phyloP scores from a whole-genome alignment of 2,113 vertebrate species.

The Alces alces region DNA sequence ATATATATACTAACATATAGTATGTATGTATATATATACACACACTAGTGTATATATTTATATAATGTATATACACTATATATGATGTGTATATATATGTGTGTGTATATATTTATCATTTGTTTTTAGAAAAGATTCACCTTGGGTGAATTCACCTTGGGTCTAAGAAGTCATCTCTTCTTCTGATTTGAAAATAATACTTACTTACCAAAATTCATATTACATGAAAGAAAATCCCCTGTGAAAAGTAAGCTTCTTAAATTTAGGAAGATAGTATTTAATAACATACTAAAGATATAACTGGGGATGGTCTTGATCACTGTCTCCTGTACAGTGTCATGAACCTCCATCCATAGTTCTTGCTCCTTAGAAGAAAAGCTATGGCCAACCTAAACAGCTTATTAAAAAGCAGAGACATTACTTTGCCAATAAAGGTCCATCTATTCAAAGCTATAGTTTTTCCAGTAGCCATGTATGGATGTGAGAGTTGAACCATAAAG shows the following conservation, averaged over 20 bases:
- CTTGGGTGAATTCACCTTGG: neutral
- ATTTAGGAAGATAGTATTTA: neutral
- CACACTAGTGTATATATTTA: neutral
- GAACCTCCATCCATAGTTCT: neutral
- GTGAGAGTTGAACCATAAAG: neutral
- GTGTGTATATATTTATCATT: neutral
- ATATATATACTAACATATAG: neutral
- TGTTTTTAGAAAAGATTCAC: neutral
- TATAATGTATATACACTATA: neutral
- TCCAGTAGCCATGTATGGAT: neutral
- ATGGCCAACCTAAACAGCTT: neutral
- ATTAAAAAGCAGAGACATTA: neutral
- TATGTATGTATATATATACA: neutral
- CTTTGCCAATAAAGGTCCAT: neutral
- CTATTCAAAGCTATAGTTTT: neutral
- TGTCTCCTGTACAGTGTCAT: neutral
- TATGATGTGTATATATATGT: neutral
- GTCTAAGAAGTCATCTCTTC: neutral
- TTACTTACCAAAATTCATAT: neutral
- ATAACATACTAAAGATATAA: neutral
- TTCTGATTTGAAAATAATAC: neutral
- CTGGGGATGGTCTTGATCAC: neutral
- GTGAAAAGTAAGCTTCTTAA: slow-evolving; percentile 23
- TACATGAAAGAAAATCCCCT: neutral
- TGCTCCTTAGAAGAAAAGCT: neutral